phyloP scores from a whole-genome alignment of 2,113 vertebrate species.

The Sebastes schlegelii region DNA sequence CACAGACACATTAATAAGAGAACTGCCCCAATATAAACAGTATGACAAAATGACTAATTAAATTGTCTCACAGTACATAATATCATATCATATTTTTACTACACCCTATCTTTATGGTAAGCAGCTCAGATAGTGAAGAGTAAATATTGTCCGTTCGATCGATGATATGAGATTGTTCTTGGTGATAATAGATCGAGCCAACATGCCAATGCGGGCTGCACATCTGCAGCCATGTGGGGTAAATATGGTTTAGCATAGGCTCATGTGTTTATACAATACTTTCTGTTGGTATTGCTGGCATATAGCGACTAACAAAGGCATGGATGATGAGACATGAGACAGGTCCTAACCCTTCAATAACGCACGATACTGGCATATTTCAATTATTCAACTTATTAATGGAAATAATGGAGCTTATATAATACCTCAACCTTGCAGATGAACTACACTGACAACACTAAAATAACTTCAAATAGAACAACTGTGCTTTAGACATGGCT shows the following conservation, averaged over 20 bases:
- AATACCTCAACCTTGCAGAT: background rate
- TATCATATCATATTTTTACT: too few relatives aligned
- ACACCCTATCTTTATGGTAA: too few relatives aligned
- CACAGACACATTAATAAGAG: too few relatives aligned
- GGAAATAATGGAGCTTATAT: background rate
- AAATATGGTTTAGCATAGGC: background rate
- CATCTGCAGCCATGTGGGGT: background rate
- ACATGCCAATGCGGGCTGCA: background rate
- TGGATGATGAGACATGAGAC: background rate
- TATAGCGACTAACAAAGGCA: background rate
- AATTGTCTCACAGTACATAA: too few relatives aligned
- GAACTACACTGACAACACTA: background rate
- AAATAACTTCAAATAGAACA: background rate
- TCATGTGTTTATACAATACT: background rate
- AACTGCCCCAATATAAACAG: too few relatives aligned
- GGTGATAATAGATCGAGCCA: background rate
- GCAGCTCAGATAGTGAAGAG: too few relatives aligned
- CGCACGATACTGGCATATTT: background rate
- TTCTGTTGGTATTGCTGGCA: background rate
- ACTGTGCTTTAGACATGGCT: background rate
- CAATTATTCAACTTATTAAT: background rate
- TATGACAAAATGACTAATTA: too few relatives aligned
- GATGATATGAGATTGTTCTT: too few relatives aligned
- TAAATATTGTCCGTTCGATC: too few relatives aligned
- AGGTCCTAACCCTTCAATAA: too few relatives aligned